These are phyloP conservation scores for Drosophila pullipes DNA, from an alignment of 2,888 invertebrate genomes.

Conservation along the genomic window DNA sequence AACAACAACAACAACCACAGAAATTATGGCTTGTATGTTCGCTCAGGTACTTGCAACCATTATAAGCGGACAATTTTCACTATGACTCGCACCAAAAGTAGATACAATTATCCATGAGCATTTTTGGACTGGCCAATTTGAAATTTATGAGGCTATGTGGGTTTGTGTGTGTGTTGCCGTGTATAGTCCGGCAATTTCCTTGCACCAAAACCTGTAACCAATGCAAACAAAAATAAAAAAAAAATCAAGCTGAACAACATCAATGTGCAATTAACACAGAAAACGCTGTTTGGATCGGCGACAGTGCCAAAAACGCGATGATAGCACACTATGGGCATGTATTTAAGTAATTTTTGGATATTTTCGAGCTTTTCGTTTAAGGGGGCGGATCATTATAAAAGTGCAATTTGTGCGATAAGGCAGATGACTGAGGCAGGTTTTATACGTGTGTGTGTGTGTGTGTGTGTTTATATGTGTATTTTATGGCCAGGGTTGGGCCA, in stretches of 20 bases:
- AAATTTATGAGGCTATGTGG: constrained; percentile 6
- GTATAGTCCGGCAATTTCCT: constrained; percentile 64
- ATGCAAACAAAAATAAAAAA: constrained; percentile 34
- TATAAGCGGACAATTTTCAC: constrained; percentile 65
- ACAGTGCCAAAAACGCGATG: constrained; percentile 37
- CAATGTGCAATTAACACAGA: constrained; percentile 64
- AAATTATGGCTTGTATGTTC: constrained; percentile 22
- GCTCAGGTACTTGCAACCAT: constrained; percentile 6
- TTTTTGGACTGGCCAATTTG: constrained; percentile 65
- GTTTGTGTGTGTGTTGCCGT: constrained; percentile 13
- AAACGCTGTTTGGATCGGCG: constrained; percentile 33
- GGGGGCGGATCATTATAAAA: constrained; percentile 69
- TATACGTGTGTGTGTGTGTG: no score
- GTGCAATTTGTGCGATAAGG: constrained; percentile 73
- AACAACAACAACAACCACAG: constrained; percentile 12
- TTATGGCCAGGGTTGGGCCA: constrained; percentile 36
- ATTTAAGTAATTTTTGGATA: constrained; percentile 34
- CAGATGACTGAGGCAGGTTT: constrained; percentile 34
- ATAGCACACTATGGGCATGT: constrained; percentile 36
- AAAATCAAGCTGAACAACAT: constrained; percentile 33
- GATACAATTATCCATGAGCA: constrained; percentile 69
- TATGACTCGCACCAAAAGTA: constrained; percentile 59
- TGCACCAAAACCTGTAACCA: constrained; percentile 49
- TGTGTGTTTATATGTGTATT: constrained; percentile 4
- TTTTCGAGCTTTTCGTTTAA: constrained; percentile 7